phyloP scores from a whole-genome alignment of 1,140 invertebrate species.

The Pectinophora gossypiella region DNA sequence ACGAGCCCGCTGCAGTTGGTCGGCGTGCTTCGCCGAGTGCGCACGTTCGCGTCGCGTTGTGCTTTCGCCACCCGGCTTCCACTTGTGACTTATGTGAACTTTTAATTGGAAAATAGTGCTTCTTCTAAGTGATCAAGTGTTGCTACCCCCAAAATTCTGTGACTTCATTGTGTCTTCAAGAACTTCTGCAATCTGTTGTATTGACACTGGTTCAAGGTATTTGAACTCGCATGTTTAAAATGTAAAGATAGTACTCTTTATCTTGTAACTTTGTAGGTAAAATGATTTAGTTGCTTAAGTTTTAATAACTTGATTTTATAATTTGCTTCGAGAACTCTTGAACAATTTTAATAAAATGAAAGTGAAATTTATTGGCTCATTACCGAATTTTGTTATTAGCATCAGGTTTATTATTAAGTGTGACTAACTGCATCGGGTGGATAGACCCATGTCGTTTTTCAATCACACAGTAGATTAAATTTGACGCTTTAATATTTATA shows the following conservation, averaged over 20 bases:
- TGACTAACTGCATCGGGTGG: no score
- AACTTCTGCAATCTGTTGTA: background rate
- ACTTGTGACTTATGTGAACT: constrained; percentile 1
- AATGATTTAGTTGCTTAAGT: background rate
- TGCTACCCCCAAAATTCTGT: background rate
- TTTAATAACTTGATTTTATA: background rate
- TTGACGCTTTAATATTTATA: constrained; percentile 18
- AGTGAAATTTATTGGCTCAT: no score
- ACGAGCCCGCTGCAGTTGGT: background rate
- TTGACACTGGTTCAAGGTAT: background rate
- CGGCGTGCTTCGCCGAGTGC: background rate
- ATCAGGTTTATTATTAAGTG: no score
- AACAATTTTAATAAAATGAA: no score
- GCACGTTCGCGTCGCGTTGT: background rate
- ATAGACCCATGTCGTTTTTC: background rate
- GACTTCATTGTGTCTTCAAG: background rate
- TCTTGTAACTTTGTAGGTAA: background rate
- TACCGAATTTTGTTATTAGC: no score
- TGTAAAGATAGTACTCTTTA: background rate
- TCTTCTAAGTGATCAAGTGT: background rate
- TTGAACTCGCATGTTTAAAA: background rate
- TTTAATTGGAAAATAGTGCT: background rate
- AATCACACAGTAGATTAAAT: background rate
- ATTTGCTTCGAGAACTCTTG: no score
- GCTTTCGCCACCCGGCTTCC: background rate